Conservation (phyloP, 2,888 invertebrate species). For the Conomelus anceps region DNA sequence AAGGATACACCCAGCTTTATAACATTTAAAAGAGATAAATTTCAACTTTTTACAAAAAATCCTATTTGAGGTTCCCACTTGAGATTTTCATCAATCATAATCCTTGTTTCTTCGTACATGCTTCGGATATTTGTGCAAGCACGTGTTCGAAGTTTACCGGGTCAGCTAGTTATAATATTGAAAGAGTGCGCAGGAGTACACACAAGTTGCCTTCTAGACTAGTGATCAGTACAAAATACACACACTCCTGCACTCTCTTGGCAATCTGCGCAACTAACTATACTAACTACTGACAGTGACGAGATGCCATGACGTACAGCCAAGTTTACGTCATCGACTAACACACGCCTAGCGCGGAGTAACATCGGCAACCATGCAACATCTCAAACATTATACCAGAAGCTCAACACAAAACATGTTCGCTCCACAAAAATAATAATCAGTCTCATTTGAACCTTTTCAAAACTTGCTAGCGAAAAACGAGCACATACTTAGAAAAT, state of each 20-base stretch:
- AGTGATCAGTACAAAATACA: neutral
- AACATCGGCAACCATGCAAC: neutral
- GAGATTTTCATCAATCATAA: too few relatives aligned
- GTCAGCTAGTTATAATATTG: neutral
- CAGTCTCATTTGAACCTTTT: neutral
- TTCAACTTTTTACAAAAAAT: too few relatives aligned
- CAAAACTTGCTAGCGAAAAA: neutral
- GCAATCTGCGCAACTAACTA: neutral
- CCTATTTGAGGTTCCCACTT: too few relatives aligned
- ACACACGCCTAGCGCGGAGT: neutral
- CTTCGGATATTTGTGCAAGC: too few relatives aligned
- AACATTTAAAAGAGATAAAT: too few relatives aligned
- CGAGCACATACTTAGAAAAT: neutral
- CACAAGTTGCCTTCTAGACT: neutral
- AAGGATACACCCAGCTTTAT: too few relatives aligned
- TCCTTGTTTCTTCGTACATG: too few relatives aligned
- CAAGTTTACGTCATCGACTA: neutral
- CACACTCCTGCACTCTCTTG: neutral
- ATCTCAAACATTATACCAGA: neutral
- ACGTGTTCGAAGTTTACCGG: neutral
- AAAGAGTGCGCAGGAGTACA: neutral
- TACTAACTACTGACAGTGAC: neutral
- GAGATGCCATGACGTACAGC: neutral
- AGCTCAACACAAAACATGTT: neutral
- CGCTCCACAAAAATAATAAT: neutral